These are phyloP conservation scores for Ceratina japonica DNA, from an alignment of 1,140 invertebrate genomes.

Conservation along the genomic window DNA sequence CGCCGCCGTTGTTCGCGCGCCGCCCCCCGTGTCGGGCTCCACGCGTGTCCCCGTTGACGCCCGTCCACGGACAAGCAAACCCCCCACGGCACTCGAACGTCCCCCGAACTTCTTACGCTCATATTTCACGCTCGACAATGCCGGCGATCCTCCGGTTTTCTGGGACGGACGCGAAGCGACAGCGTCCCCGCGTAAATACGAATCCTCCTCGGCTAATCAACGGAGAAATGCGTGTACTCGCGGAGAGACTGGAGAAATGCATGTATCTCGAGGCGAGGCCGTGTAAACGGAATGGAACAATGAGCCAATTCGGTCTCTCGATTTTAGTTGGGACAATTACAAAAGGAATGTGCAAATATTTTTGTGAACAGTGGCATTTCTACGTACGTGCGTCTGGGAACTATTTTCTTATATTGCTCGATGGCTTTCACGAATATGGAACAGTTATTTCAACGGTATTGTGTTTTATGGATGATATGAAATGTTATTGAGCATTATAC, in stretches of 20 bases:
- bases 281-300: background rate
- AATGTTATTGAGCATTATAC: no score
- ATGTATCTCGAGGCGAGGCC: no score
- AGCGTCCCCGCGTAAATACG: background rate
- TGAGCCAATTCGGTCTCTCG: background rate
- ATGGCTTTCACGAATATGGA: no score
- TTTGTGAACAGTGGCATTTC: no score
- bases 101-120: constrained; percentile 1
- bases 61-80: background rate
- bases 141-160: background rate
- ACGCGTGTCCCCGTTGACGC: background rate
- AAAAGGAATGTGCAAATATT: no score
- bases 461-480: no score
- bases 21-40: background rate
- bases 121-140: constrained; percentile 22
- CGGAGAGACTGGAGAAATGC: background rate
- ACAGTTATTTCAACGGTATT: no score
- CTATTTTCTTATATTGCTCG: no score
- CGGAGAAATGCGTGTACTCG: background rate
- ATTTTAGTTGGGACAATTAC: no score
- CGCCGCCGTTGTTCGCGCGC: background rate
- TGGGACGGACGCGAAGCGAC: background rate
- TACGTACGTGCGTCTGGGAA: no score
- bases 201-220: background rate
- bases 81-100: background rate